These are phyloP conservation scores for Acleris emargana DNA, from an alignment of 2,888 invertebrate genomes.

Conservation along the genomic window DNA sequence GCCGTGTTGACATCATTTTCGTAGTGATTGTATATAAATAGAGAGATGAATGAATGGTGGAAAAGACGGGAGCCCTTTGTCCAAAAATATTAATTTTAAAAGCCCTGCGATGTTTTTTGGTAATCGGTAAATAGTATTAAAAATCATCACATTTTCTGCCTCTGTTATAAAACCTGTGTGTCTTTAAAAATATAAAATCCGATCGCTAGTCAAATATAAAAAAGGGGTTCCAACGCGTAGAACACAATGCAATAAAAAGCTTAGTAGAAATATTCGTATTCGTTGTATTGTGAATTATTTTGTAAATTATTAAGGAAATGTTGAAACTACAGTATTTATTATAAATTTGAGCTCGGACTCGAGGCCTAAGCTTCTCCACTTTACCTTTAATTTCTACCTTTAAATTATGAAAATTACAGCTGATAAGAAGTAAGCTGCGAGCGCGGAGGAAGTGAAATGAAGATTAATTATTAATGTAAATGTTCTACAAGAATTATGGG, in stretches of 20 bases:
- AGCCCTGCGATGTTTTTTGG: too few species aligned
- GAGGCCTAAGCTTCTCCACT: slow-evolving; percentile 34
- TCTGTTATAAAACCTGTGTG: background rate
- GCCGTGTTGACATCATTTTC: too few species aligned
- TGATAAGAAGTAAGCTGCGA: too few species aligned
- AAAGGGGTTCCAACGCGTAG: slow-evolving; percentile 21
- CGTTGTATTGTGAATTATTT: slow-evolving; percentile 4
- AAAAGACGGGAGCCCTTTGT: too few species aligned
- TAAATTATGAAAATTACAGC: too few species aligned
- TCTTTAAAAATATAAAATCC: slow-evolving; percentile 7
- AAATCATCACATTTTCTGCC: slow-evolving; percentile 13
- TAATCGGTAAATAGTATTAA: background rate
- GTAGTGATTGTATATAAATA: too few species aligned
- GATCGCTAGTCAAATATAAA: slow-evolving; percentile 30
- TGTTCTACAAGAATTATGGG: too few species aligned
- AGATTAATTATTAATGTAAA: too few species aligned
- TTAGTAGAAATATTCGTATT: slow-evolving; percentile 1
- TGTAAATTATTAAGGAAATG: background rate
- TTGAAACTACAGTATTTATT: background rate
- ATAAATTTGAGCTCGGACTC: background rate
- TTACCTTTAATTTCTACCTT: background rate
- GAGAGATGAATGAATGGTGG: too few species aligned
- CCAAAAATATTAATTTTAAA: too few species aligned
- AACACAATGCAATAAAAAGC: slow-evolving; percentile 9
- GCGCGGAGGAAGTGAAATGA: too few species aligned